Evolutionary conservation across 1,140 invertebrate genomes (phyloP).

Genomic region (Melanaphis sacchari): DNA sequence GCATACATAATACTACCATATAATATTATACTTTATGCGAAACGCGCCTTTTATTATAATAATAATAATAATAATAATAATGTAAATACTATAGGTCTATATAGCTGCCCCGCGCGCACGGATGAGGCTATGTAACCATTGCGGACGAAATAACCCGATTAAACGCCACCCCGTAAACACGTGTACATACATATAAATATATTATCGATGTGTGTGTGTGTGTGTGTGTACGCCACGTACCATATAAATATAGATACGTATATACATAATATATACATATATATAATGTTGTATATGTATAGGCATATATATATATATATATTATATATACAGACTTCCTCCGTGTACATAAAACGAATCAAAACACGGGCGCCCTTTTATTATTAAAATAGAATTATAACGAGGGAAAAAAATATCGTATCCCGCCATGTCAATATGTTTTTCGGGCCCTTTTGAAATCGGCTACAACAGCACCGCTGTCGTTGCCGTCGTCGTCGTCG

Average conservation of each 20-base stretch:
- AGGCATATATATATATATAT: background rate
- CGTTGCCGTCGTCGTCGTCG: background rate
- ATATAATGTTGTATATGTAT: background rate
- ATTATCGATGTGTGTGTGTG: background rate
- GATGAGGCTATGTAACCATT: background rate
- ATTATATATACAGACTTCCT: background rate
- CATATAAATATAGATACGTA: background rate
- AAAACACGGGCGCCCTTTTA: constrained; percentile 43
- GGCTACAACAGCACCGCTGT: background rate
- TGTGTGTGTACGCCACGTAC: background rate
- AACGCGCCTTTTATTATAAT: background rate
- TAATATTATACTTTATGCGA: constrained; percentile 4
- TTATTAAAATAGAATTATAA: constrained; percentile 55
- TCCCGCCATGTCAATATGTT: constrained; percentile 51
- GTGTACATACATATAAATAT: background rate
- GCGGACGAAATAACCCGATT: constrained; percentile 34
- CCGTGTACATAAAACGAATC: constrained; percentile 27
- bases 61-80: background rate
- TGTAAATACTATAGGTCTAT: background rate
- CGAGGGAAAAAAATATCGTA: constrained; percentile 19
- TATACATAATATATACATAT: background rate
- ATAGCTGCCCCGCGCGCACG: background rate
- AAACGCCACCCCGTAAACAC: constrained; percentile 1
- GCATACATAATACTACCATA: background rate
- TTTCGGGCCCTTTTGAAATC: constrained; percentile 43